Conservation (phyloP, 2,888 invertebrate genomes). For the Eurytoma californica region DNA sequence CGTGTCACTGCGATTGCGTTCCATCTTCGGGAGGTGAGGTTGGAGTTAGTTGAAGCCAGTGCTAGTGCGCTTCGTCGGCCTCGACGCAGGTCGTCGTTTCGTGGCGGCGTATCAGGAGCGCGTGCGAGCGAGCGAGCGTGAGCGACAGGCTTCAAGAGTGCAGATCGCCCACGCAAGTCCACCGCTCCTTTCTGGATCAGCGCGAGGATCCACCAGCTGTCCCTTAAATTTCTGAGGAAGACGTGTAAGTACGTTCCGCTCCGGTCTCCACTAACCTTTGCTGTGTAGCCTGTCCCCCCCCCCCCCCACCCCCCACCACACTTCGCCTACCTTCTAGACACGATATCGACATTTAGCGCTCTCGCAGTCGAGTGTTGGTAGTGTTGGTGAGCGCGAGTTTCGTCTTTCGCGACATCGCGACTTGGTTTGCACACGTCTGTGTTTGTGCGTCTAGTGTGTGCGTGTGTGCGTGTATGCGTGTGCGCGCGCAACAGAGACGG, state of each 20-base stretch:
- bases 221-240: constrained; percentile 53
- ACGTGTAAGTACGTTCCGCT: too few species aligned
- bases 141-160: not conserved
- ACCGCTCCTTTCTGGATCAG: not conserved
- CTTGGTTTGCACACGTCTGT: not conserved
- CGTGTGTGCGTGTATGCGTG: constrained; percentile 21
- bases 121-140: not conserved
- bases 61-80: not conserved
- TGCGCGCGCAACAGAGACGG: constrained; percentile 36
- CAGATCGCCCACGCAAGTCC: constrained; percentile 31
- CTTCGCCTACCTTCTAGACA: constrained; percentile 2
- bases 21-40: too few species aligned
- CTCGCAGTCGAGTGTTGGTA: not conserved
- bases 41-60: fast-evolving
- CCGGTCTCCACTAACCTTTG: constrained; percentile 23
- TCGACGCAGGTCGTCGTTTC: not conserved
- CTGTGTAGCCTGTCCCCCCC: not conserved
- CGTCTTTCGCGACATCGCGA: too few species aligned
- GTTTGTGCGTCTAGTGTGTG: constrained; percentile 29
- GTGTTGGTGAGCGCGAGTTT: constrained; percentile 22
- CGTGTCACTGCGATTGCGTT: not conserved
- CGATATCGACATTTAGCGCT: constrained; percentile 39
- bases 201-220: constrained; percentile 53
- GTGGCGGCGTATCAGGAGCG: not conserved
- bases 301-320: not conserved